These are phyloP conservation scores for Melanotaenia pygmaea DNA, from an alignment of 2,797 vertebrate species.

Conservation along the genomic window DNA sequence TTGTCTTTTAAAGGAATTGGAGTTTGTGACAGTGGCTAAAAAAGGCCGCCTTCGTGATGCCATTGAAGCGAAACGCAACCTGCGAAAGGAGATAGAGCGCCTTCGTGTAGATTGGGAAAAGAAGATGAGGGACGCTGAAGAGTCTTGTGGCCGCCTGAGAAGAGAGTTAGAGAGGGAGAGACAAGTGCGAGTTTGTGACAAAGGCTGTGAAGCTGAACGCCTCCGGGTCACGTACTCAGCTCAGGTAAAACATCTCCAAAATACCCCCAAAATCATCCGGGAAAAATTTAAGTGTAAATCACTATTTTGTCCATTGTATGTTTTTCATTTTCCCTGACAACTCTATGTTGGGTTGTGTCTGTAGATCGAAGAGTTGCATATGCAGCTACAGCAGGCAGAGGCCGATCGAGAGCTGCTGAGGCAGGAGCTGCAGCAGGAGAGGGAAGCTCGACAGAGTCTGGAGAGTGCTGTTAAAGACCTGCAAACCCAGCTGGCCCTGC, in stretches of 20 bases:
- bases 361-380: conserved; percentile 93
- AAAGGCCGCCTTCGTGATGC: conserved; percentile 96
- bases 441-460: conserved; percentile 92
- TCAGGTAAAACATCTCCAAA: conserved; percentile 80
- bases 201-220: conserved; percentile 91
- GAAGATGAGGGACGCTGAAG: conserved; percentile 93
- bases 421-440: conserved; percentile 90
- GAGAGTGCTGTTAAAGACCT: conserved; percentile 93
- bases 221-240: conserved; percentile 93
- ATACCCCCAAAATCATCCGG: neutral
- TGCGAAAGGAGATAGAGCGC: conserved; percentile 94
- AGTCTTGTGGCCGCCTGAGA: conserved; percentile 90
- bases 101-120: conserved; percentile 92
- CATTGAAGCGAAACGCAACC: conserved; percentile 93
- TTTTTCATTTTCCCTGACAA: conserved; percentile 2
- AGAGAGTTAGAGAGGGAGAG: conserved; percentile 91
- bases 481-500: conserved; percentile 91
- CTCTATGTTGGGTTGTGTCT: conserved; percentile 32
- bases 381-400: conserved; percentile 93
- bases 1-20: conserved; percentile 87
- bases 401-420: conserved; percentile 92
- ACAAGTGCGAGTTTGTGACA: conserved; percentile 91
- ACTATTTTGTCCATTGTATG: neutral
- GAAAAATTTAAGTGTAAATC: neutral
- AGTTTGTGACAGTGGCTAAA: conserved; percentile 95